phyloP scores from a whole-genome alignment of 2,797 vertebrate species.

The Natrix natrix region DNA sequence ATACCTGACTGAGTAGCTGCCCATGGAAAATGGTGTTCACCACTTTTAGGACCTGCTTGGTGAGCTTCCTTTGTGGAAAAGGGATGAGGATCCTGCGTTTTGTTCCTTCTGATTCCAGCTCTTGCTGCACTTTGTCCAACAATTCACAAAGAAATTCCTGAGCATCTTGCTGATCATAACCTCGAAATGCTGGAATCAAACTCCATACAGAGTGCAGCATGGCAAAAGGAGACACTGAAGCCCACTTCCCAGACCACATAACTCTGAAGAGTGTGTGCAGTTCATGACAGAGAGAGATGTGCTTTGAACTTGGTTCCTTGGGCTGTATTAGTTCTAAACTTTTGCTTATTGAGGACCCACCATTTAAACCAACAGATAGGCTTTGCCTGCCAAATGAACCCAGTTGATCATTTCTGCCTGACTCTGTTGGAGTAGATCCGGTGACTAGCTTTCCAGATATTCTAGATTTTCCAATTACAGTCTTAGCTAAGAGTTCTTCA shows the following conservation, averaged over 20 bases:
- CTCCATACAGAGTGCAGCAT: constrained; percentile 99
- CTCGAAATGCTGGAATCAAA: constrained; percentile 94
- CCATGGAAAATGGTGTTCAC: constrained; percentile 99
- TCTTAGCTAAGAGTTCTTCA: constrained; percentile 90
- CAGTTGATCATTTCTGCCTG: constrained; percentile 68
- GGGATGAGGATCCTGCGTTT: constrained; percentile 93
- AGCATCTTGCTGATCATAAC: constrained; percentile 97
- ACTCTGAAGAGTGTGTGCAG: constrained; percentile 98
- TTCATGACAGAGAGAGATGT: constrained; percentile 97
- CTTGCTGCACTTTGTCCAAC: constrained; percentile 97
- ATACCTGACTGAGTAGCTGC: constrained; percentile 97
- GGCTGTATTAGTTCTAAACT: constrained; percentile 87
- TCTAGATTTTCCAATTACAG: constrained; percentile 78
- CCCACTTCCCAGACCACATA: constrained; percentile 99
- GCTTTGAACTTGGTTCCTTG: constrained; percentile 92
- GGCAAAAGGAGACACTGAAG: constrained; percentile 95
- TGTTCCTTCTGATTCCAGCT: constrained; percentile 92
- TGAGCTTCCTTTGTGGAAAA: constrained; percentile 95
- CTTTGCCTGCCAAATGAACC: constrained; percentile 74
- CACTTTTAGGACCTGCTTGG: constrained; percentile 98
- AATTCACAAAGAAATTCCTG: constrained; percentile 98
- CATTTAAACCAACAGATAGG: constrained; percentile 72
- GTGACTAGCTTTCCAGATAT: constrained; percentile 70
- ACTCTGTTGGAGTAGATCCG: constrained; percentile 63
- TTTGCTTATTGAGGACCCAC: constrained; percentile 72